Percentiles rank a stretch among this genome's conserved stretches.
These are phyloP conservation scores for Antechinus stuartii DNA, from an alignment of 2,113 vertebrate genomes.

Conservation along the genomic window DNA sequence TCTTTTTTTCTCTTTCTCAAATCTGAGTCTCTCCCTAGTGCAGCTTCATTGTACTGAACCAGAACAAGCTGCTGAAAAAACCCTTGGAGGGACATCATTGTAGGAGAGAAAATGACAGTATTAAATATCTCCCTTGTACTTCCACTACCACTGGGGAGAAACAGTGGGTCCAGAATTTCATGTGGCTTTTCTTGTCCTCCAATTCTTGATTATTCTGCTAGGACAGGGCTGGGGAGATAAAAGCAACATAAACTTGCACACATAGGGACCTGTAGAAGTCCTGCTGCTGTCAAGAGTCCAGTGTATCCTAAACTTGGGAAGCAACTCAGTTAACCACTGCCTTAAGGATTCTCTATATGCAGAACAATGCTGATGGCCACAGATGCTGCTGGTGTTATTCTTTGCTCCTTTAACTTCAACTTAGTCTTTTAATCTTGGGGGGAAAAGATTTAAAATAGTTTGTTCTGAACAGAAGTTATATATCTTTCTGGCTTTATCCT, in stretches of 20 bases:
- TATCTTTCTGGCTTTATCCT: not conserved
- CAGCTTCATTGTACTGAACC: not conserved
- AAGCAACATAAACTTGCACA: not conserved
- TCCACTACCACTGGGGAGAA: not conserved
- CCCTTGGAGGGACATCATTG: not conserved
- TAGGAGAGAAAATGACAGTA: not conserved
- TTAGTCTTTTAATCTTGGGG: not conserved
- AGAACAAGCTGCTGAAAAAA: not conserved
- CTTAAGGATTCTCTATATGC: not conserved
- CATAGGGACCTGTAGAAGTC: not conserved
- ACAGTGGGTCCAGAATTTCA: not conserved
- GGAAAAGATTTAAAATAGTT: not conserved
- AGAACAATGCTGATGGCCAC: not conserved
- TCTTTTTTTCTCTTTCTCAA: not conserved
- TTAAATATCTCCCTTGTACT: not conserved
- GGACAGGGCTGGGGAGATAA: not conserved
- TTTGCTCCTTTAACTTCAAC: not conserved
- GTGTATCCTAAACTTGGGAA: not conserved
- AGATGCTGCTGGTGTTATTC: not conserved
- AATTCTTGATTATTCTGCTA: not conserved
- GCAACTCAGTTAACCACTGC: not conserved
- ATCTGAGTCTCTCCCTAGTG: not conserved
- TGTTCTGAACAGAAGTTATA: not conserved
- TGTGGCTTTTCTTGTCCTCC: not conserved
- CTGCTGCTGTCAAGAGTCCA: not conserved